These are phyloP conservation scores for Drosophila meridionalis DNA, from an alignment of 2,888 invertebrate species.

Conservation along the genomic window DNA sequence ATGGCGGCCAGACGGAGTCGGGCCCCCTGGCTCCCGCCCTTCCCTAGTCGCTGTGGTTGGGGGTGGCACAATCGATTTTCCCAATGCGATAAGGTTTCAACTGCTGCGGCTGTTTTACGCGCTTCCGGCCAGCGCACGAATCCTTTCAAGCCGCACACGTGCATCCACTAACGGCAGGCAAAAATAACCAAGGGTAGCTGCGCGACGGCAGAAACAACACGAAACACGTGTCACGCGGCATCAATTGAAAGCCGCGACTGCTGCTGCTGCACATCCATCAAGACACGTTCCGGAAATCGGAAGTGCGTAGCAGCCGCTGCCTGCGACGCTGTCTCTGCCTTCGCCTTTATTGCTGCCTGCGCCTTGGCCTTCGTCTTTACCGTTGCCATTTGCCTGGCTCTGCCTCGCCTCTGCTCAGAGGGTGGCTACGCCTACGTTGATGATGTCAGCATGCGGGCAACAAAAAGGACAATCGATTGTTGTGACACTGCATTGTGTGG, in stretches of 20 bases:
- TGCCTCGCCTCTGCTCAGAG: conserved; percentile 4
- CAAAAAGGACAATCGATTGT: conserved; percentile 79
- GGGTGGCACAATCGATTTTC: conserved; percentile 69
- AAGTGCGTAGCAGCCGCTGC: conserved; percentile 52
- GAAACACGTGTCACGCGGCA: conserved; percentile 73
- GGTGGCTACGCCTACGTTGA: conserved; percentile 43
- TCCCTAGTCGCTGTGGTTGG: neutral
- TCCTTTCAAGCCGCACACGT: conserved; percentile 71
- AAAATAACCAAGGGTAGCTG: conserved; percentile 51
- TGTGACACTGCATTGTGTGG: conserved; percentile 69
- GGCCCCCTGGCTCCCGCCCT: neutral
- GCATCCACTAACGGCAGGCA: conserved; percentile 52
- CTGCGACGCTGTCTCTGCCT: neutral
- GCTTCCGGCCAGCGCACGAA: conserved; percentile 58
- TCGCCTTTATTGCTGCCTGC: conserved; percentile 1
- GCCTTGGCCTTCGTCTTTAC: neutral
- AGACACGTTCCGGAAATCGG: conserved; percentile 67
- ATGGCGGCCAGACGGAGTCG: conserved; percentile 60
- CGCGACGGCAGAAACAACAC: conserved; percentile 22
- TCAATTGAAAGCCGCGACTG: conserved; percentile 60
- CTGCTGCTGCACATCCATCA: conserved; percentile 51
- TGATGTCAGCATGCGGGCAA: conserved; percentile 72
- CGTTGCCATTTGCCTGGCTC: neutral
- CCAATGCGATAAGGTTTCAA: conserved; percentile 73
- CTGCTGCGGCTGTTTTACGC: conserved; percentile 55